Evolutionary conservation across 2,113 vertebrate species (phyloP), one percentile per base, ranked within the genome.

Genomic region (Takifugu flavidus): DNA sequence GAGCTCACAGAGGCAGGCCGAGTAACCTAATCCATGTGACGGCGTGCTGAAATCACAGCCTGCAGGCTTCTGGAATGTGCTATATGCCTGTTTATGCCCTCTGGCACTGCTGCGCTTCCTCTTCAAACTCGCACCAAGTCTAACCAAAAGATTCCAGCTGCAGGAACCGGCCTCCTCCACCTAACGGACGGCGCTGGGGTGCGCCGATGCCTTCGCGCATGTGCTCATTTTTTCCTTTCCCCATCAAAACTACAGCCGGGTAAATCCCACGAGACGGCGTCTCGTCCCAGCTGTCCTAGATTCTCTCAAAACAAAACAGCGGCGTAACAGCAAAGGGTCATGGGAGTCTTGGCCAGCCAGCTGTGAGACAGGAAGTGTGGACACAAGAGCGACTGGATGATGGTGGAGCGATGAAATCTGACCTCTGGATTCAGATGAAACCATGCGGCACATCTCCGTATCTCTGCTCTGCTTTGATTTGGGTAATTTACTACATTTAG

Each of bases 11-110:
- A 76, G 79, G 78, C 76, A 83, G 79, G 86, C 81, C 79, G 83
- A 79, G 85, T 86, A 89, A 91, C 85, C 77, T 85, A 88, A 90
- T 85, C 82, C 88, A 74, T 82, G 78, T 81, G 86, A 89, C 88
- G 88, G 85, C 67, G 81, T 83, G 78, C 85, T 90, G 82, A 89
- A 88, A 90, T 88, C 87, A 88, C 86, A 87, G 84, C 82, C 81
- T 61, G 66, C 76, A 76, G 83, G 78, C 82, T 86, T 78, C 78
- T 87, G 88, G 86, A 90, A 88, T 89, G 90, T 83, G 84, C 79
- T 56, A 79, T 87, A 51, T 72, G 81, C 82, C 84, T 55, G 70
- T 79, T 83, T 81, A 67, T 74, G 75, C 75, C 81, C 82, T 84
- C 72, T 70, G 71, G 80, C 84, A 75, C 60, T 39, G 72, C 62